Conservation (phyloP, 2,113 vertebrate species). For the Atrichornis clamosus region DNA sequence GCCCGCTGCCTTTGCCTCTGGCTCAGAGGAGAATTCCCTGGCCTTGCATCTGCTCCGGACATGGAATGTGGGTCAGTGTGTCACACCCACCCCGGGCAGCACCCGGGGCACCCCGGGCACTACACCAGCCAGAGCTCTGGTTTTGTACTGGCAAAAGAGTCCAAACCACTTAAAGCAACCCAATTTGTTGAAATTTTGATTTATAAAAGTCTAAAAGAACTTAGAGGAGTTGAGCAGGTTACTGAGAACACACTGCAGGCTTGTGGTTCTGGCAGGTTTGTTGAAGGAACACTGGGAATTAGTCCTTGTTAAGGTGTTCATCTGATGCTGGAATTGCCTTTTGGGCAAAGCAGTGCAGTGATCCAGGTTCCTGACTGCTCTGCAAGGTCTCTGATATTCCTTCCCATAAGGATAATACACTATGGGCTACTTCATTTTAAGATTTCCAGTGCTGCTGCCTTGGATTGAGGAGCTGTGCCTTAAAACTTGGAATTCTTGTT, state of each 20-base stretch:
- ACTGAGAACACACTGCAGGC: background rate
- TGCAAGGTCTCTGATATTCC: background rate
- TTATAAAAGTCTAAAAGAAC: fast-evolving
- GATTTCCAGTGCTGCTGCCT: background rate
- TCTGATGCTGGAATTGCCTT: background rate
- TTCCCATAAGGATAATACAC: background rate
- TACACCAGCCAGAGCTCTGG: background rate
- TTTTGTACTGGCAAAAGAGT: background rate
- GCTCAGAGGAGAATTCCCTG: background rate
- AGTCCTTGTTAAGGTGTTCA: background rate
- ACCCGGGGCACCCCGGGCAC: background rate
- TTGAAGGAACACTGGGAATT: background rate
- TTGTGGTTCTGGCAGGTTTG: background rate
- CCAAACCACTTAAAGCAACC: fast-evolving
- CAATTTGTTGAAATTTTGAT: fast-evolving
- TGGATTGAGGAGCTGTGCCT: fast-evolving
- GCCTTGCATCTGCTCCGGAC: background rate
- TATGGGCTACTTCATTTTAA: fast-evolving
- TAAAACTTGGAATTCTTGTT: background rate
- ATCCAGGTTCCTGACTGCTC: fast-evolving
- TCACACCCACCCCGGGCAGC: background rate
- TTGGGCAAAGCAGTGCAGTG: background rate
- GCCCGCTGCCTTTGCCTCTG: background rate
- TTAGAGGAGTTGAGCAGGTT: background rate
- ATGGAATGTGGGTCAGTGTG: slow-evolving; percentile 52